These are phyloP conservation scores for Hiodon tergisus DNA, from an alignment of 2,113 vertebrate species.

Conservation along the genomic window DNA sequence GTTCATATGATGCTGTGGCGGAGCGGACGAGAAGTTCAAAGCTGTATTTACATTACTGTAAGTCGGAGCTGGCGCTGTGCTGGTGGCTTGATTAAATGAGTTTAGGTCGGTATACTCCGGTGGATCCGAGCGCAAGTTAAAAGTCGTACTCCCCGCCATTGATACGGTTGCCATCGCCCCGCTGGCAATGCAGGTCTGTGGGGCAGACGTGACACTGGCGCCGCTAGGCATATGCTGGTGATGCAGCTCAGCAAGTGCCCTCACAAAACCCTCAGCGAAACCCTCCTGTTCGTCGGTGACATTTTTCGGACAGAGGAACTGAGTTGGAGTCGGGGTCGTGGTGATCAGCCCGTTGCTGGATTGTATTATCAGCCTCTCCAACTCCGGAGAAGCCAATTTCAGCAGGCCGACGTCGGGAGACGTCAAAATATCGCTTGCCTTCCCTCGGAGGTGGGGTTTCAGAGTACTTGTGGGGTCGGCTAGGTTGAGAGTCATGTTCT, in stretches of 20 bases:
- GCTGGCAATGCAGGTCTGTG: constrained; percentile 51
- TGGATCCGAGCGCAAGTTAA: constrained; percentile 75
- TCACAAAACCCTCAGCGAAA: constrained; percentile 59
- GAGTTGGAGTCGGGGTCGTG: constrained; percentile 87
- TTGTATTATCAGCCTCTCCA: constrained; percentile 92
- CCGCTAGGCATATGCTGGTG: constrained; percentile 77
- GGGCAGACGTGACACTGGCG: constrained; percentile 59
- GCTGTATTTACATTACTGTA: constrained; percentile 46
- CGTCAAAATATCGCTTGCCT: constrained; percentile 83
- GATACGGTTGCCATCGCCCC: constrained; percentile 49
- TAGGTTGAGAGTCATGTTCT: constrained; percentile 89
- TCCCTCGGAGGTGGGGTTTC: constrained; percentile 83
- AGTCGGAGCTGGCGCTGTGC: constrained; percentile 60
- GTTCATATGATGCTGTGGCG: constrained; percentile 60
- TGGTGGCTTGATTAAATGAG: constrained; percentile 70
- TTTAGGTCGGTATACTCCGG: constrained; percentile 88
- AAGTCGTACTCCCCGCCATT: constrained; percentile 56
- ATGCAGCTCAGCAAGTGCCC: constrained; percentile 60
- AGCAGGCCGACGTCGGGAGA: constrained; percentile 89
- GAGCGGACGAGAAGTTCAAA: constrained; percentile 58
- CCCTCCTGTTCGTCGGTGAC: constrained; percentile 64
- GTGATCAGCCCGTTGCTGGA: constrained; percentile 87
- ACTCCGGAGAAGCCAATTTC: constrained; percentile 88
- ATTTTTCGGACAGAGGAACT: constrained; percentile 63
- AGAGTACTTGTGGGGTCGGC: constrained; percentile 83